These are phyloP conservation scores for Leptoclinus maculatus DNA, from an alignment of 2,797 vertebrate species.

Conservation along the genomic window DNA sequence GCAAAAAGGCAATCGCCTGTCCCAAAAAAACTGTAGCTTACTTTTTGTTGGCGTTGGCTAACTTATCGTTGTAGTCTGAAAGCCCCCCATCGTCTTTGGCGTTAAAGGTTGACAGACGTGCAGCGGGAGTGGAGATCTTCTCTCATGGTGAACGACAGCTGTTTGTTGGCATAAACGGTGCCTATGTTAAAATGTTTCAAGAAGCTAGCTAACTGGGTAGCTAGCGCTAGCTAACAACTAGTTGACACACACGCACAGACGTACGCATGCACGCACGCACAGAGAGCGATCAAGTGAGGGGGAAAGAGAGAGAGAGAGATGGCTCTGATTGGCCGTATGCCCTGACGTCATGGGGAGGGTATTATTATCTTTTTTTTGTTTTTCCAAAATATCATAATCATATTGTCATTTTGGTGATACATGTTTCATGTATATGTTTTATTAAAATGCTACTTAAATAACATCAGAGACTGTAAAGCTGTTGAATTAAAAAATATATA, in stretches of 20 bases:
- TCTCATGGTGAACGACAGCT: constrained; percentile 50
- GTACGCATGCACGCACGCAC: constrained; percentile 33
- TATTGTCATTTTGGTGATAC: not conserved
- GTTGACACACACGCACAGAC: constrained; percentile 68
- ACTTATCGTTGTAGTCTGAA: constrained; percentile 60
- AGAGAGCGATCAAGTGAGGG: constrained; percentile 18
- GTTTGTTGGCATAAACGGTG: constrained; percentile 48
- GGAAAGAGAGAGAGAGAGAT: constrained; percentile 51
- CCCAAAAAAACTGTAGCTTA: constrained; percentile 58
- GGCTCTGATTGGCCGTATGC: constrained; percentile 59
- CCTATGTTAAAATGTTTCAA: constrained; percentile 57
- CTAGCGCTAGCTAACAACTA: constrained; percentile 77
- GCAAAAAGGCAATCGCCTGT: constrained; percentile 41
- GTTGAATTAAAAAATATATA: too few relatives aligned
- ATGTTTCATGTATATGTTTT: not conserved
- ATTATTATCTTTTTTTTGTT: not conserved
- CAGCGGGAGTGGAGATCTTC: constrained; percentile 24
- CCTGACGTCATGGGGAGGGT: constrained; percentile 46
- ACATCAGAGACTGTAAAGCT: not conserved
- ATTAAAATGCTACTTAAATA: not conserved
- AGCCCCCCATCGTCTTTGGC: constrained; percentile 61
- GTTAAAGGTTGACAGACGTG: constrained; percentile 27
- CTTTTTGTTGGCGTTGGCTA: constrained; percentile 60
- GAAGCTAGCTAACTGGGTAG: constrained; percentile 63
- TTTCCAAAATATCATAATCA: not conserved